Base-by-base conservation (phyloP, 1,140 invertebrate species). In the Mycetomoellerius zeteki region DNA sequence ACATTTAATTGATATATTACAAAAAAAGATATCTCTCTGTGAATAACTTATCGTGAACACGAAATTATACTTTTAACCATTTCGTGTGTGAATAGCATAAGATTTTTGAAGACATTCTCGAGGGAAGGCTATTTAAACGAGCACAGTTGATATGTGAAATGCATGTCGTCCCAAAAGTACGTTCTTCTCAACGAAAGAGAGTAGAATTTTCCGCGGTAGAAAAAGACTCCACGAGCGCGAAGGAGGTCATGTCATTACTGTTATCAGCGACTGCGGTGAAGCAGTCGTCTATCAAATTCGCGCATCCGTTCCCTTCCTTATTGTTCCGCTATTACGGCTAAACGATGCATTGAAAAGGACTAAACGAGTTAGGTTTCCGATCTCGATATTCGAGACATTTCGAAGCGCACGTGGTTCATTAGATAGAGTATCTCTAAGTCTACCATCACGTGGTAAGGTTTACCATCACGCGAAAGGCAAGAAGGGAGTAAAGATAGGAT, bases 141-240 rank as follows among this genome's bases (percentile, higher is more conserved):
- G 69, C 54, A 33, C 24, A 3, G 69, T 84, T 84, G 80, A 84
- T 84, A 84, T 75, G 80, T 75, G 80, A 84, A 84, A 72, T 73
- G 69, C 69, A 60, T 54, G 80, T 73, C 69, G 54, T 47, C 69
- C 30, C 47, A 19, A 71, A 81, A 81, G 77, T 37, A 60, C 73
- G 54, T 58, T 84, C 54, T 56, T 72, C 37, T n/a, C 80, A 21
- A 43, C 67, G 80, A 10, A 33, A n/a, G 14, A 60, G 24, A 60
- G 37, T 37, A 62, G 56, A 84, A 73, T 58, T 60, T 58, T 60
- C 37, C 21, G 8, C 14, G 10, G 54, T 56, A 37, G 52, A 47
- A 10, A 54, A 12, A 54, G 69, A 33, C 24, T 73, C 52, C 8
- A 30, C 80, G 54, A 54, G 80, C 67, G 30, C 65, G 14, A 73